Evolutionary conservation across 2,113 vertebrate species (phyloP).

Genomic region (Hemicordylus capensis): DNA sequence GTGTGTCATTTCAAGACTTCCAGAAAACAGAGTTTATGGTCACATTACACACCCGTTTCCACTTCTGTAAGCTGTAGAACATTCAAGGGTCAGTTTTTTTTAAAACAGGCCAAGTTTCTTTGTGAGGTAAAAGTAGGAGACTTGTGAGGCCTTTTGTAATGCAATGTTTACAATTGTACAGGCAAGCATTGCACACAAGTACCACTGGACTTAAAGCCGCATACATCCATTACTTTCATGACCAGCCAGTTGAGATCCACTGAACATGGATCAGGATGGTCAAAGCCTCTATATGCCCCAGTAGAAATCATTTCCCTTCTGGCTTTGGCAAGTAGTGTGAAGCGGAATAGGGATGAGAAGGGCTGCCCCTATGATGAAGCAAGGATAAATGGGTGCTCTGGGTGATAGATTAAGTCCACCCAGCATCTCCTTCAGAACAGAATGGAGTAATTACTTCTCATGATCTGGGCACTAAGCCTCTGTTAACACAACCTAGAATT

Average conservation of each 20-base stretch:
- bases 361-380: too few relatives aligned
- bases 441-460: too few relatives aligned
- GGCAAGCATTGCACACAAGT: background rate
- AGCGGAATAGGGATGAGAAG: background rate
- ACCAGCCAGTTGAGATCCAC: background rate
- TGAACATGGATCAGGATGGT: background rate
- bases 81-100: background rate
- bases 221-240: background rate
- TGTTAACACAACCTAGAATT: too few relatives aligned
- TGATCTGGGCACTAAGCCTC: too few relatives aligned
- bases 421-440: too few relatives aligned
- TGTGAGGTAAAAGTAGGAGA: background rate
- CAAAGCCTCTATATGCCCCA: background rate
- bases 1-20: background rate
- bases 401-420: too few relatives aligned
- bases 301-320: background rate
- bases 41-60: background rate
- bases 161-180: background rate
- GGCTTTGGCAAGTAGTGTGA: background rate
- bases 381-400: too few relatives aligned
- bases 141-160: background rate
- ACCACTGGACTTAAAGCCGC: background rate
- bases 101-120: too few relatives aligned
- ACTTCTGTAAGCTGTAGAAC: background rate
- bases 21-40: background rate